Evolutionary conservation across 2,113 vertebrate genomes (phyloP).

Genomic region (Xiphorhynchus elegans): DNA sequence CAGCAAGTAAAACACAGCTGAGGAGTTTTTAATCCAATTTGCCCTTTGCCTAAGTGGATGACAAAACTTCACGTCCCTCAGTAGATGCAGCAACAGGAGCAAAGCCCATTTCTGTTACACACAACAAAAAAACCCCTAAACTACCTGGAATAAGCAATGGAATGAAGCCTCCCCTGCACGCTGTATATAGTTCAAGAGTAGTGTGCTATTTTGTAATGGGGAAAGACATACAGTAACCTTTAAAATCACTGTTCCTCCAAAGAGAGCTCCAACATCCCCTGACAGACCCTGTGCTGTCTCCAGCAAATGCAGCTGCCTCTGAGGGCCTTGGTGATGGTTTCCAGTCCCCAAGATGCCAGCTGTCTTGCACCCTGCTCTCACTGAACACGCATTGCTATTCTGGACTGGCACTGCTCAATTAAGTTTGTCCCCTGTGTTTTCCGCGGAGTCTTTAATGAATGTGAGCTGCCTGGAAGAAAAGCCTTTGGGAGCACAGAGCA

Average conservation of each 20-base stretch:
- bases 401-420: background rate
- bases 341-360: background rate
- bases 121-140: background rate
- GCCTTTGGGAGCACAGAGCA: conserved; percentile 47
- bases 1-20: background rate
- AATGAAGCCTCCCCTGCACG: background rate
- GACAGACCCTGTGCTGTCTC: background rate
- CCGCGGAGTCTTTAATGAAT: conserved; percentile 26
- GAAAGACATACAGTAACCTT: background rate
- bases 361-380: conserved; percentile 12
- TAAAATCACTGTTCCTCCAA: background rate
- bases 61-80: background rate
- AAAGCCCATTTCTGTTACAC: background rate
- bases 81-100: background rate
- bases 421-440: conserved; percentile 20
- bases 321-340: background rate
- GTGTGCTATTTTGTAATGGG: background rate
- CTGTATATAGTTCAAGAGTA: background rate
- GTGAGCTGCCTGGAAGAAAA: conserved; percentile 49
- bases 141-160: background rate
- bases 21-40: background rate
- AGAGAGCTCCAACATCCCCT: background rate
- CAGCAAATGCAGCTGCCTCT: background rate
- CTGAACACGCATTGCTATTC: background rate
- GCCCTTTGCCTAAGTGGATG: background rate